Evolutionary conservation across 2,888 invertebrate species (phyloP), one percentile per base, ranked within the genome.

Genomic region (Eupsilia transversa): DNA sequence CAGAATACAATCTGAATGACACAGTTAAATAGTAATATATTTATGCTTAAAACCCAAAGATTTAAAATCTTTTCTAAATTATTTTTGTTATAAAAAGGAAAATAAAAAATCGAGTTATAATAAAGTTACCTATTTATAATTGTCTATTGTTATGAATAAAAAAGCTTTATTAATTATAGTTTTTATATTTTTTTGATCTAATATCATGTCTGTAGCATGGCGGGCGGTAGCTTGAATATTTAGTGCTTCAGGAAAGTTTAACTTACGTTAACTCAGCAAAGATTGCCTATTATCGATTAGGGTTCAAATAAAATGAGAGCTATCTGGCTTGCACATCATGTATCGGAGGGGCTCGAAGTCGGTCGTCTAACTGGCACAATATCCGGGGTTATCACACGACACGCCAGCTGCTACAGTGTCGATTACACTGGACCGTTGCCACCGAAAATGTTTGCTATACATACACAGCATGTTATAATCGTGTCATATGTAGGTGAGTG

Each of bases 401-500:
- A 80, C 89, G 89, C 91, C 94, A 93, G 93, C 91, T 93, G 94
- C 88, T 89, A 86, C 89, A 80, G 75, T 85, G 86, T 85, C 90
- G 85, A 88, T 90, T 91, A 89, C 87, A 89, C 91, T 93, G 92
- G 92, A 91, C 88, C 88, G 88, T 81, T 92, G 92, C 92, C 93
- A 92, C 89, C 82, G 85, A 86, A 83, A 84, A 78, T 67, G 81
- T 82, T 80, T 76, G 77, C 81, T 79, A 72, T 86, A 82, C 73
- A 75, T 65, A 66, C 74, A 59, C 54, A 61, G 56, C 70, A 63
- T 74, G 72, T 81, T 82, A 87, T 77, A 76, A 84, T 77, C 72
- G 63, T 74, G 61, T 46, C 70, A 60, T 79, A 76, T 76, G 83
- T 83, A 79, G 77, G 82, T 78, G 68, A 64, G 64, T 52, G 72